phyloP scores from a whole-genome alignment of 2,888 invertebrate species.

The Trypoxylon attenuatum region DNA sequence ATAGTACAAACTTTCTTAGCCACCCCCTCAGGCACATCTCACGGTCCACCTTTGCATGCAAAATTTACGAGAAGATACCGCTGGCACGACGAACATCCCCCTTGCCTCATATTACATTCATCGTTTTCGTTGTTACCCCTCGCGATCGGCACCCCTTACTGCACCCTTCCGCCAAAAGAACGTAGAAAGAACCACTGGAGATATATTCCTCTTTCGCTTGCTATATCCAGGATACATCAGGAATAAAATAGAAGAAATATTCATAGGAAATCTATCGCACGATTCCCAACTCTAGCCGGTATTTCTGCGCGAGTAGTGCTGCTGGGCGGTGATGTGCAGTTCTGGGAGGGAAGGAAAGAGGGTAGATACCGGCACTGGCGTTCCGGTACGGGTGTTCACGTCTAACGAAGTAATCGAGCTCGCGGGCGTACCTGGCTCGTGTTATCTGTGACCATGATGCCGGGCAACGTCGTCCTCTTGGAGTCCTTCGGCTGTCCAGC shows the following conservation, averaged over 20 bases:
- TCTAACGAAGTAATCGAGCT: no score
- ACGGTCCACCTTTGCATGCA: no score
- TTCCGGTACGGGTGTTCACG: slow-evolving; percentile 9
- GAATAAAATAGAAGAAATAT: no score
- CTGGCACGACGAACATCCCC: no score
- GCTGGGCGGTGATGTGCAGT: no score
- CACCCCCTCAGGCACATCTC: not conserved
- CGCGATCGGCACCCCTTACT: not conserved
- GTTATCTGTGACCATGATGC: slow-evolving; percentile 70
- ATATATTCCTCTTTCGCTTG: no score
- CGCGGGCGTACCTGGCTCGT: slow-evolving; percentile 66
- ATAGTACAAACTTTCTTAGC: not conserved
- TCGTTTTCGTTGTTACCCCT: not conserved
- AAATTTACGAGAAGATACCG: no score
- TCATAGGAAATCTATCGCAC: no score
- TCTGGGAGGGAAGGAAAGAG: slow-evolving; percentile 27
- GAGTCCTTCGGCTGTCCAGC: slow-evolving; percentile 19
- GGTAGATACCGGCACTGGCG: slow-evolving; percentile 36
- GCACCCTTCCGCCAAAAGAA: not conserved
- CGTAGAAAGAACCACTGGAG: not conserved
- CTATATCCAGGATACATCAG: no score
- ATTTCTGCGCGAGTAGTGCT: no score
- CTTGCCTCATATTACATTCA: not conserved
- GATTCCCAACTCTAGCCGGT: no score
- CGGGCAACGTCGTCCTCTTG: slow-evolving; percentile 10